Evolutionary conservation across 2,113 vertebrate species (phyloP), one percentile per base, ranked within the genome.

Genomic region (Pitta sordida): DNA sequence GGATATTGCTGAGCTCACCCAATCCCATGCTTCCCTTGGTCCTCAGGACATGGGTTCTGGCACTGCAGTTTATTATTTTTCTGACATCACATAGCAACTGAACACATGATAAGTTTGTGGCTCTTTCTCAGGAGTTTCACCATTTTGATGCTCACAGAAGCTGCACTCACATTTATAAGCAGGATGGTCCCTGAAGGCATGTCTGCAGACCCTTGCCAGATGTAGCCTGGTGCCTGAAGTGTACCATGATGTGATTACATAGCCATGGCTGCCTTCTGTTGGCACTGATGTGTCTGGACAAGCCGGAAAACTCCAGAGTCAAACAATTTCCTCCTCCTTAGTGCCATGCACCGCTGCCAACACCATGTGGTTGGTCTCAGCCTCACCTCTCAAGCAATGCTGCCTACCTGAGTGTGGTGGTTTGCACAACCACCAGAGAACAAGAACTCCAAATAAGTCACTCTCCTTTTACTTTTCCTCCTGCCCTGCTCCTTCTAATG

Each of bases 301-400:
- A 90, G n/a, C n/a, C 59, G 59, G 6, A 7, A 4, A 43, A 81
- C 26, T 4, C 41, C 29, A 63, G 27, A 69, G 20, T 8, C 15
- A 56, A 53, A 24, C 16, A 4, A 27, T 1, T 12, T 49, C 10
- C 26, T 76, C 15, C 32, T 83, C 34, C 46, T 44, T 34, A 13
- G 10, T 36, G 46, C 23, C 49, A 24, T 1, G 27, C 30, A 56
- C 11, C 0, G 3, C 32, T 87, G 60, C n/a, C 60, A 59, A 11
- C 1, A 2, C 23, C 27, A 9, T 0, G 0, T 7, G 19, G 14
- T 8, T 63, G 43, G 29, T 24, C 37, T 65, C 82, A 30, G 51
- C 39, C 58, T 56, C 49, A 36, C 6, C 48, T 64, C 59, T 41
- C 32, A 19, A n/a, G 60, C 19, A 58, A 23, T 3, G 51, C n/a